A percentile compares a stretch with the other conserved stretches of the same genome.
phyloP scores from a whole-genome alignment of 2,113 vertebrate species.

The Entomyzon cyanotis region DNA sequence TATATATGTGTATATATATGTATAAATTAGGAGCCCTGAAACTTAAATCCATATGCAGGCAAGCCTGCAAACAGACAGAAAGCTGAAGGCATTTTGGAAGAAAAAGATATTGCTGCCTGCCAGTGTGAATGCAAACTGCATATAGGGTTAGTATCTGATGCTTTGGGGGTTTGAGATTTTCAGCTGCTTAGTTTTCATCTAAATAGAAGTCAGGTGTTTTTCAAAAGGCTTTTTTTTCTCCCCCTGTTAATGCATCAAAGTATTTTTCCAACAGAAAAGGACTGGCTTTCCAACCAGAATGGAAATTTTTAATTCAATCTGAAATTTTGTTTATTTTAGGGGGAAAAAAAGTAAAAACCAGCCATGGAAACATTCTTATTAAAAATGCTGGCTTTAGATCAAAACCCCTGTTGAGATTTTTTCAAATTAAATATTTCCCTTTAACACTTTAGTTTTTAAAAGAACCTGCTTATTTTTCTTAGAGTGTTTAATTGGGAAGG shows the following conservation, averaged over 20 bases:
- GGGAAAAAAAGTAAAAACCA: background rate
- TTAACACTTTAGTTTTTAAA: background rate
- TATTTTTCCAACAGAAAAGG: slow-evolving; percentile 35
- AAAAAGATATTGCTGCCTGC: background rate
- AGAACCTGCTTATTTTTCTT: background rate
- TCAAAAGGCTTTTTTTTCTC: background rate
- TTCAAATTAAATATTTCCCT: slow-evolving; percentile 40
- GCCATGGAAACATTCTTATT: background rate
- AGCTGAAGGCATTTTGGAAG: slow-evolving; percentile 28
- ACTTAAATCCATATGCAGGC: background rate
- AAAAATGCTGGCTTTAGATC: slow-evolving; percentile 17
- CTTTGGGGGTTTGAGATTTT: slow-evolving; percentile 17
- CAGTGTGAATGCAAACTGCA: background rate
- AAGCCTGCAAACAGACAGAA: background rate
- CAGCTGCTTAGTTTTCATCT: slow-evolving; percentile 1
- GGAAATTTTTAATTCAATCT: slow-evolving; percentile 51
- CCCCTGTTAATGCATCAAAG: background rate
- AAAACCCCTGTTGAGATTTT: slow-evolving; percentile 3
- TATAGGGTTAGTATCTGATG: background rate
- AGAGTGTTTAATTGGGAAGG: background rate
- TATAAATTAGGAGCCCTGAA: slow-evolving; percentile 6
- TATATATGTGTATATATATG: background rate
- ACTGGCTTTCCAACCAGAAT: background rate
- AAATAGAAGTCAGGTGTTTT: slow-evolving; percentile 49
- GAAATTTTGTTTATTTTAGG: slow-evolving; percentile 40